Base-by-base conservation (phyloP, 2,113 vertebrate species). In the Eudyptes chrysolophus region DNA sequence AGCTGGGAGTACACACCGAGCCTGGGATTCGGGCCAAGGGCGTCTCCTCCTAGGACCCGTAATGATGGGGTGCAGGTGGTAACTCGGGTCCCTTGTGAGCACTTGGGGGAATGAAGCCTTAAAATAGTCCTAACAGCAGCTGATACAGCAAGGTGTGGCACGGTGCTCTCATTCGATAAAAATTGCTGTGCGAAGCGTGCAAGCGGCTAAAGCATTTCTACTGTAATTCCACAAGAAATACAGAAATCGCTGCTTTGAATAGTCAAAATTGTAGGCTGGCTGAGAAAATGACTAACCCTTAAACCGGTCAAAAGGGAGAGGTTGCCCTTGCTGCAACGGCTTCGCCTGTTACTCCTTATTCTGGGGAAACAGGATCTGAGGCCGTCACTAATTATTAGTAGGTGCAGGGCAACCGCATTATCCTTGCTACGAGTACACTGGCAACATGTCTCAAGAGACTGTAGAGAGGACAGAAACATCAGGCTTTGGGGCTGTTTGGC, bases 81-180 rank as follows among this genome's bases (percentile, higher is more conserved):
- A 80, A 12, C 58, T 11, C n/a, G 44, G 40, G 12, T 92, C 46
- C 38, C 42, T 69, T 3, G 51, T 32, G 90, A 93, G 40, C 60
- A 17, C 82, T 80, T 3, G 2, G 13, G 68, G 76, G 57, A 94
- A 92, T 22, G 48, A 87, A 86, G 25, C 54, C 76, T 84, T 66
- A 64, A 84, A 96, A 51, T 9, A 40, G 20, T 34, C 26, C 10
- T 36, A 78, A 70, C 8, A 38, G 79, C 86, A 94, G 68, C 80
- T 95, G 92, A 86, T 51, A 11, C 58, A 72, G 70, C 66, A 70
- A 64, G 68, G 42, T 24, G 10, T 8, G 34, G 14, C 36, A 24
- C 0, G 0, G n/a, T 29, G 70, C 29, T 58, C 88, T 74, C 1
- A 0, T 38, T 78, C 0, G 0, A 40, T 15, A 60, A 74, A 68